phyloP scores from a whole-genome alignment of 2,888 invertebrate species.

The Philonicus albiceps region DNA sequence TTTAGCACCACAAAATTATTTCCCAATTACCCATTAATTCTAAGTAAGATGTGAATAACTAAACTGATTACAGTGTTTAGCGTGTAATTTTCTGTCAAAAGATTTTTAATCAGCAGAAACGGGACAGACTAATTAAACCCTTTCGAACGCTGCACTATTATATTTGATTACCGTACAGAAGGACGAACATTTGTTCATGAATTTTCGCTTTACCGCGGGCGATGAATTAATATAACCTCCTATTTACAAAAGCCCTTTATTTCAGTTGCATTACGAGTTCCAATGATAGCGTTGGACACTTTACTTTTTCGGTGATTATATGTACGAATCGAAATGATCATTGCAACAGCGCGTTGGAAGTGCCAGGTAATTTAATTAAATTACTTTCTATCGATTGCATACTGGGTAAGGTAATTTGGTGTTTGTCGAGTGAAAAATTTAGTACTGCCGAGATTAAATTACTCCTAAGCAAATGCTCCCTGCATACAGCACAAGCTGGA shows the following conservation, averaged over 20 bases:
- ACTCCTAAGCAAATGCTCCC: not conserved
- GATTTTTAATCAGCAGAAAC: not conserved
- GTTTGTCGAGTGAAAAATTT: not conserved
- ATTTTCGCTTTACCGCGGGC: not conserved
- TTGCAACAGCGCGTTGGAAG: not conserved
- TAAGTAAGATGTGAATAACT: not conserved
- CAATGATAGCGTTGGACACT: not conserved
- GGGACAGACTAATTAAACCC: not conserved
- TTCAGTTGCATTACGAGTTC: not conserved
- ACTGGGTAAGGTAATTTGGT: not conserved
- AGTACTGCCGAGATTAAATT: not conserved
- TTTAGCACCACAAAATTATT: not conserved
- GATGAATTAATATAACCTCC: not conserved
- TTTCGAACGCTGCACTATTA: not conserved
- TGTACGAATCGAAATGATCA: not conserved
- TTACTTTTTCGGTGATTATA: not conserved
- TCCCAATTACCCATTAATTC: not conserved
- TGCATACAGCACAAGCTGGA: not conserved
- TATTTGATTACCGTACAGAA: not conserved
- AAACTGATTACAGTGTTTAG: not conserved
- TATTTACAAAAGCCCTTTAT: not conserved
- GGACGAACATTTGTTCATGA: not conserved
- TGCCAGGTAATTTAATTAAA: not conserved
- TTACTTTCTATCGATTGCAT: not conserved
- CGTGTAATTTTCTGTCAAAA: not conserved